Evolutionary conservation across 2,113 vertebrate species (phyloP).

Genomic region (Pelmatolapia mariae): DNA sequence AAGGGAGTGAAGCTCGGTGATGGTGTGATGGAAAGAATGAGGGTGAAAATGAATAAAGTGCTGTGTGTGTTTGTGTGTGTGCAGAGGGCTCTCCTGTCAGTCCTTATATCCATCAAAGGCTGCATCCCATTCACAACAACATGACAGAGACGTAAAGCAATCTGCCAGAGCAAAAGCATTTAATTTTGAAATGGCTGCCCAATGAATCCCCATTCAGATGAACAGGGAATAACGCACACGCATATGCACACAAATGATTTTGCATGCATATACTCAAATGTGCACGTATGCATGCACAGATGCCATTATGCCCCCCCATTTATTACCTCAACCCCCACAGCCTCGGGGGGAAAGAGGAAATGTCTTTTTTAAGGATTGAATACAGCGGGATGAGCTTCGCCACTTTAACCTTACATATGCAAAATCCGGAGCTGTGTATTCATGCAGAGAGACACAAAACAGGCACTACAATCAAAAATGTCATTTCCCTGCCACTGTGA

Average conservation of each 20-base stretch:
- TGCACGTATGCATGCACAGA: constrained; percentile 21
- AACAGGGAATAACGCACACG: constrained; percentile 64
- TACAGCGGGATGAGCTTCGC: constrained; percentile 57
- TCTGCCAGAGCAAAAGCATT: constrained; percentile 90
- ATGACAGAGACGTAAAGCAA: constrained; percentile 95
- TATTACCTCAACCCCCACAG: constrained; percentile 41
- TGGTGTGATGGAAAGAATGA: background rate
- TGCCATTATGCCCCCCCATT: constrained; percentile 10
- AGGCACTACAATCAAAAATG: constrained; percentile 65
- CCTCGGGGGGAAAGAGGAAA: constrained; percentile 48
- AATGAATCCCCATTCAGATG: constrained; percentile 92
- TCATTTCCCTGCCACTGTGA: constrained; percentile 51
- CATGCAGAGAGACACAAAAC: constrained; percentile 57
- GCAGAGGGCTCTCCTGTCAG: constrained; percentile 81
- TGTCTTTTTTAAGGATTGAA: constrained; percentile 59
- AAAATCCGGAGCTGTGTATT: constrained; percentile 45
- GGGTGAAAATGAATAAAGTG: constrained; percentile 5
- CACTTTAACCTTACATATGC: constrained; percentile 70
- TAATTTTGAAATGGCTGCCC: constrained; percentile 94
- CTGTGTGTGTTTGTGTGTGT: constrained; percentile 48
- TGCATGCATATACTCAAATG: constrained; percentile 7
- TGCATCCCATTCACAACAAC: constrained; percentile 86
- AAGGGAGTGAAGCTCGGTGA: background rate
- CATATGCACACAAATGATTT: constrained; percentile 29
- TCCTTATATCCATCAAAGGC: constrained; percentile 89